Evolutionary conservation across 2,113 vertebrate species (phyloP).

Genomic region (Lasiurus borealis): DNA sequence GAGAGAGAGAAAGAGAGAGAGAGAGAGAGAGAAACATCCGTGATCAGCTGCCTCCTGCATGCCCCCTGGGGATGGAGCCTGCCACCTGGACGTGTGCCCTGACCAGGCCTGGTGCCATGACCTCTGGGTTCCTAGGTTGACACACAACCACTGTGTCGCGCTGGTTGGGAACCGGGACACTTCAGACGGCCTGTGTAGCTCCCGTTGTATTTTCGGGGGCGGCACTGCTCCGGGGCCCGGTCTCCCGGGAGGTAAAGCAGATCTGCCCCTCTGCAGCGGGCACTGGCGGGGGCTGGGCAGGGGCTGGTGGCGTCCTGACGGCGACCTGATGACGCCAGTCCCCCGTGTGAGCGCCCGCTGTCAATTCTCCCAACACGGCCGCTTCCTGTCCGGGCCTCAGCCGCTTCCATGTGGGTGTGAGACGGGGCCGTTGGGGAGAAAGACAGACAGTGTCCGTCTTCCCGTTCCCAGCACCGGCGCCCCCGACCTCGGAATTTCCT

Average conservation of each 20-base stretch:
- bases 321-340: background rate
- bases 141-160: no score
- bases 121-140: no score
- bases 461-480: background rate
- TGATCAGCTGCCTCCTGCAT: no score
- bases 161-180: no score
- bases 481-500: background rate
- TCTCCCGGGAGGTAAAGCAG: rapidly evolving
- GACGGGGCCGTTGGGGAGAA: background rate
- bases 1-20: no score
- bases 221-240: no score
- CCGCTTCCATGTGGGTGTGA: background rate
- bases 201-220: background rate
- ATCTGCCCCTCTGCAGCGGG: background rate
- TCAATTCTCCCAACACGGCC: background rate
- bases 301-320: no score
- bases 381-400: background rate
- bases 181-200: background rate
- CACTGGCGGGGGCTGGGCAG: background rate
- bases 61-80: no score
- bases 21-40: no score
- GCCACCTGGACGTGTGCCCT: no score
- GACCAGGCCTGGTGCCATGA: no score
- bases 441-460: background rate
- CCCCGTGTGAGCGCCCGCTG: background rate